Percentiles rank a stretch among this genome's conserved stretches.
phyloP scores from a whole-genome alignment of 92 coral and sea anemone species.

The Pocillopora grandis region DNA sequence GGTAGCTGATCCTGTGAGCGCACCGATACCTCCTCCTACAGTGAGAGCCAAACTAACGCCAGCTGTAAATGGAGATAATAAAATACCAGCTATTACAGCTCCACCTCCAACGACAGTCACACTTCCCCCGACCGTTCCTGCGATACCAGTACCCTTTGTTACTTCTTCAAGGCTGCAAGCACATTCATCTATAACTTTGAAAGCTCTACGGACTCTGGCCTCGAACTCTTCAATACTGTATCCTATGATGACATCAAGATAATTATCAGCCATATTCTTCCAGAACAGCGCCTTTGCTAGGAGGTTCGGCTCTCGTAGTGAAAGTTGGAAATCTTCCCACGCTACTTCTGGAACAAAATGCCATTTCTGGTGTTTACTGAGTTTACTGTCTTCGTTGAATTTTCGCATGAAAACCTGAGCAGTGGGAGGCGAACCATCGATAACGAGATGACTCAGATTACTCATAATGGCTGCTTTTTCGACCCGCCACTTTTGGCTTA shows the following conservation, averaged over 20 bases:
- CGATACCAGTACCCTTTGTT: not conserved
- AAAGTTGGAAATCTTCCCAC: not conserved
- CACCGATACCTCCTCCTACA: not conserved
- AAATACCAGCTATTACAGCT: not conserved
- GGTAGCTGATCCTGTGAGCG: not conserved
- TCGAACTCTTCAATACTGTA: constrained; percentile 16
- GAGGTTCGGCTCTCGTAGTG: constrained; percentile 12
- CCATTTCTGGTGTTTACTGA: constrained; percentile 15
- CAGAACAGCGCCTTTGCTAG: constrained; percentile 26
- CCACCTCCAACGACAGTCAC: not conserved
- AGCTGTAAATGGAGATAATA: constrained; percentile 1
- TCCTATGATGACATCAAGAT: not conserved
- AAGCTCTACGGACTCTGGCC: not conserved
- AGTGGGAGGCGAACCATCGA: not conserved
- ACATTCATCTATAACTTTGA: not conserved
- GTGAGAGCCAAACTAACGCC: constrained; percentile 4
- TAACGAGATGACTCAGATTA: constrained; percentile 6
- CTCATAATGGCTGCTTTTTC: constrained; percentile 4
- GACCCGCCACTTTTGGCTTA: constrained; percentile 26
- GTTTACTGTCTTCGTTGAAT: not conserved
- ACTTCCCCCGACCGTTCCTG: constrained; percentile 2
- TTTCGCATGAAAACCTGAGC: no score
- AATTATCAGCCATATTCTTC: constrained; percentile 10
- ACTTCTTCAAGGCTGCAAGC: not conserved
- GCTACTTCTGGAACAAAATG: constrained; percentile 3